Percentiles rank a stretch among this genome's conserved stretches.
Conservation (phyloP, 2,113 vertebrate genomes). For the Tamias sibiricus region DNA sequence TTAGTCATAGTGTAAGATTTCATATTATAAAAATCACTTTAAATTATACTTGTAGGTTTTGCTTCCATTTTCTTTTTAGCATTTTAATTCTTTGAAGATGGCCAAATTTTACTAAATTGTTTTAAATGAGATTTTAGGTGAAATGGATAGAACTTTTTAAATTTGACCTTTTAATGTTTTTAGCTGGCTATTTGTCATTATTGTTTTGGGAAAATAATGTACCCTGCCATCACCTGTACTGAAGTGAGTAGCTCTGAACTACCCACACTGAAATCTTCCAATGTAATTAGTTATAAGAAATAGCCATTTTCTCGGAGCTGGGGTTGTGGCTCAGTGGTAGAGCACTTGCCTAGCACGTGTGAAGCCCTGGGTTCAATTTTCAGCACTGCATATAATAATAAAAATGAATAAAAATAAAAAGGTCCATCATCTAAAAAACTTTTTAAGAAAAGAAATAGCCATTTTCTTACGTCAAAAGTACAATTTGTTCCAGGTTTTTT, state of each 20-base stretch:
- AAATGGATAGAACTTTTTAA: not conserved
- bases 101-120: slow-evolving; percentile 65
- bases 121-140: slow-evolving; percentile 35
- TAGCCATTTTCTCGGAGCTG: not conserved
- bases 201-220: not conserved
- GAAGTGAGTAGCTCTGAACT: slow-evolving; percentile 14
- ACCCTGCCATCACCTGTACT: not conserved
- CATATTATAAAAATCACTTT: slow-evolving; percentile 67
- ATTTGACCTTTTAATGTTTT: slow-evolving; percentile 1
- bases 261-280: not conserved
- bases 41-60: slow-evolving; percentile 65
- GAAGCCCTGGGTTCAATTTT: too few species aligned
- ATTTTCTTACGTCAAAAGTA: slow-evolving; percentile 55
- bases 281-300: not conserved
- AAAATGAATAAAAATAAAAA: too few species aligned
- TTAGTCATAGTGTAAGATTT: slow-evolving; percentile 70
- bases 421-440: too few species aligned
- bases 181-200: slow-evolving; percentile 12
- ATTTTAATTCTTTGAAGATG: slow-evolving; percentile 77
- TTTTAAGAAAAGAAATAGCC: not conserved
- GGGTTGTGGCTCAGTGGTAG: too few species aligned
- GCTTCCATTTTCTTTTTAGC: slow-evolving; percentile 77
- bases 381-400: too few species aligned
- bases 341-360: too few species aligned
- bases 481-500: slow-evolving; percentile 34